Base-by-base conservation (phyloP, 2,113 vertebrate species). In the Archilochus colubris region DNA sequence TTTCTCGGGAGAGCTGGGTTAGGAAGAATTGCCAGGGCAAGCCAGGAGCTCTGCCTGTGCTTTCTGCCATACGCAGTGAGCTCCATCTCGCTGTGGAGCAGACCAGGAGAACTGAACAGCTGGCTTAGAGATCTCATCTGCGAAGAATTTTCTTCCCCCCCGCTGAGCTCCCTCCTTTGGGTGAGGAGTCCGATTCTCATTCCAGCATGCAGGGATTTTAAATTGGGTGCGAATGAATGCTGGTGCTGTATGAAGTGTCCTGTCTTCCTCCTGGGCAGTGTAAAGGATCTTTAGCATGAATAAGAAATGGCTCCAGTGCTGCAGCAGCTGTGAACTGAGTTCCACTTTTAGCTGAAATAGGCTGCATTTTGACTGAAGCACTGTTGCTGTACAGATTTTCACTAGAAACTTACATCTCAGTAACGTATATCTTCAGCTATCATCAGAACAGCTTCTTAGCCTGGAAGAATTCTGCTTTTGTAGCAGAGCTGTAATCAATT, bases 101-200 rank as follows among this genome's bases (percentile, higher is more conserved):
- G 79, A 22, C 51, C 51, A 57, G 36, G 19, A 68, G 72, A 44
- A 59, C 33, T 33, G 25, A 64, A 74, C 51, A n/a, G 46, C 48
- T 0, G 0, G 7, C 54, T 76, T 9, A 4, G 64, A 62, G 76
- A 67, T 2, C 24, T 51, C 48, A 50, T 40, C 24, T 1, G 1
- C 31, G 79, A n/a, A 88, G 68, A 18, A 4, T 36, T 12, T 17
- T 17, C 12, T 40, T 77, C 24, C 22, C 15, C 80, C 36, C 48
- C 51, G 21, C 40, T 48, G 54, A 84, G n/a, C 28, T 73, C 36
- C 70, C 19, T 64, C 76, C 33, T 64, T 51, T 28, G 53, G 40
- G 36, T 57, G 48, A 57, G 66, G 76, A 86, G 53, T 46, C 72
- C 33, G 40, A 30, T 46, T 70, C 46, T 89, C 16, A 10, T 3